Evolutionary conservation across 2,797 vertebrate species (phyloP).

Genomic region (Leucoraja ocellata): DNA sequence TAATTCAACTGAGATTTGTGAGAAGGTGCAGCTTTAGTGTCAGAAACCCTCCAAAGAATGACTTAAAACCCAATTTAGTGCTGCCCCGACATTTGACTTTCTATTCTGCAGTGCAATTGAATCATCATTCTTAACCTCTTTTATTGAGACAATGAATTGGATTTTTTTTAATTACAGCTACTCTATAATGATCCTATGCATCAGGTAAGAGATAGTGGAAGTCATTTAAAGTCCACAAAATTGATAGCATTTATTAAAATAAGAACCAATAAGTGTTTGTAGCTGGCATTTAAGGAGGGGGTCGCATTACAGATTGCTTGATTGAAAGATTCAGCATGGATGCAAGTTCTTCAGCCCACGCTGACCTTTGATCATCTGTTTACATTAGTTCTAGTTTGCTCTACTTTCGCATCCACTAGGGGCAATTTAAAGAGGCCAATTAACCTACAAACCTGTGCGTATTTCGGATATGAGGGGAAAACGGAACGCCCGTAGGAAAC

Average conservation of each 20-base stretch:
- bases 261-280: neutral
- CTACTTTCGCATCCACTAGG: too few relatives aligned
- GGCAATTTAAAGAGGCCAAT: too few relatives aligned
- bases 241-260: neutral
- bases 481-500: too few relatives aligned
- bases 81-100: neutral
- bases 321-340: neutral
- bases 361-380: too few relatives aligned
- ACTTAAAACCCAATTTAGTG: neutral
- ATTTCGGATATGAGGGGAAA: too few relatives aligned
- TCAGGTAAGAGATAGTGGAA: neutral
- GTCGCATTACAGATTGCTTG: neutral
- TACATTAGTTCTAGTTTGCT: too few relatives aligned
- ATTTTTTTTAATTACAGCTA: neutral
- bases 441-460: too few relatives aligned
- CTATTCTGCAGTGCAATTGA: neutral
- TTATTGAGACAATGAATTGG: neutral
- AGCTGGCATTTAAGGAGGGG: neutral
- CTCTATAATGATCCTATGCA: neutral
- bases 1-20: neutral
- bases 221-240: neutral
- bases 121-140: too few relatives aligned
- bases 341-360: too few relatives aligned
- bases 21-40: neutral
- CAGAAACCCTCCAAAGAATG: neutral